Evolutionary conservation across 1,140 invertebrate species (phyloP).

Genomic region (Cheumatopsyche charites): DNA sequence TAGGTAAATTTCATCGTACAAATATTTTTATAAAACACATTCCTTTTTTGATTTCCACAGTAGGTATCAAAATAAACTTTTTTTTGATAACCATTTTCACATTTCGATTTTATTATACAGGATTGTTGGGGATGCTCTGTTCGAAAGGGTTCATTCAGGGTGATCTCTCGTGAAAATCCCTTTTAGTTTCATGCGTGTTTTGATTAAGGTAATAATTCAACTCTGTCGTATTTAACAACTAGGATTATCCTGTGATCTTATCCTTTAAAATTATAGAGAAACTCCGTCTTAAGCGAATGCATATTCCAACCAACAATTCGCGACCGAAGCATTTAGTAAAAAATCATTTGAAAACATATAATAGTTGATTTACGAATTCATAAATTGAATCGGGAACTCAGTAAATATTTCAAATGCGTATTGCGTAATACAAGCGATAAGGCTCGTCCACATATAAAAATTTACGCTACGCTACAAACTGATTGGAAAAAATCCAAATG

Average conservation of each 20-base stretch:
- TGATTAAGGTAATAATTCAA: slow-evolving; percentile 21
- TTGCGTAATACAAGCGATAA: no score
- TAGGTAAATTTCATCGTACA: not conserved
- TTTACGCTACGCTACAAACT: slow-evolving; percentile 18
- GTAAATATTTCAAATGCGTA: no score
- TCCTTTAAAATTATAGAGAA: slow-evolving; percentile 17
- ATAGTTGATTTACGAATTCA: no score
- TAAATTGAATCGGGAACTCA: no score
- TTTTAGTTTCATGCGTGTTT: slow-evolving; percentile 23
- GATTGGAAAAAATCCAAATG: slow-evolving; percentile 23
- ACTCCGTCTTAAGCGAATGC: not conserved
- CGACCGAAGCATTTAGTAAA: no score
- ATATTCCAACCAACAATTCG: no score
- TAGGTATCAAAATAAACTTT: no score
- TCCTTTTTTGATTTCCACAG: no score
- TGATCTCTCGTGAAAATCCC: slow-evolving; percentile 7
- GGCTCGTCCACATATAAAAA: slow-evolving; percentile 5
- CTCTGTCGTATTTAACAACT: slow-evolving; percentile 13
- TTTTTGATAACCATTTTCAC: not conserved
- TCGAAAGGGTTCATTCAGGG: not conserved
- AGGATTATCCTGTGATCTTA: slow-evolving; percentile 14
- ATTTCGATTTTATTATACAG: not conserved
- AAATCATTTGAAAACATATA: no score
- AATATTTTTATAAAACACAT: not conserved
- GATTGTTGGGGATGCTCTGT: not conserved